These are phyloP conservation scores for Micrasema longulum DNA, from an alignment of 1,140 invertebrate genomes.

Conservation along the genomic window DNA sequence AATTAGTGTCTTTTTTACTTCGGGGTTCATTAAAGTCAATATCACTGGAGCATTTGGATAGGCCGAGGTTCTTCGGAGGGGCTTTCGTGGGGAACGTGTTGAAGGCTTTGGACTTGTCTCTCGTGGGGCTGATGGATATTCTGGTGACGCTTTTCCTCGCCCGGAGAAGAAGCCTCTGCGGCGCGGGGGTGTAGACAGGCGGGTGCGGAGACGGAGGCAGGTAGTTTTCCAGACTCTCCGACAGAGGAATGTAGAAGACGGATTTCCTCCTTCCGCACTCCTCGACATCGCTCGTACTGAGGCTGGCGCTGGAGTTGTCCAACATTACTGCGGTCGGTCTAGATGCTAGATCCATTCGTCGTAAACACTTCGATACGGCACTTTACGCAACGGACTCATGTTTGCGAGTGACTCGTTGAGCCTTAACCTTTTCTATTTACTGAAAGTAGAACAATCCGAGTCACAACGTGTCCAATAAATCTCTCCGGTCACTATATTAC, in stretches of 20 bases:
- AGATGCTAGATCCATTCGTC: neutral
- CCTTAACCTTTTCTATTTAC: neutral
- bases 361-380: conserved; percentile 18
- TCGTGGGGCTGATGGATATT: conserved; percentile 21
- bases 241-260: conserved; percentile 72
- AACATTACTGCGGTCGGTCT: conserved; percentile 41
- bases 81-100: conserved; percentile 52
- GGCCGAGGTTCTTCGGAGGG: conserved; percentile 49
- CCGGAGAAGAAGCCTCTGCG: conserved; percentile 43
- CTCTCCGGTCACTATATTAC: neutral
- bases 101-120: conserved; percentile 48
- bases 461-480: conserved; percentile 2
- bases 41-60: conserved; percentile 51
- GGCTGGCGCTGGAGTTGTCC: conserved; percentile 48
- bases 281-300: conserved; percentile 59
- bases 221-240: conserved; percentile 68
- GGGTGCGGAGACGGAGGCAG: conserved; percentile 63
- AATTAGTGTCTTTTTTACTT: neutral
- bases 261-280: conserved; percentile 67
- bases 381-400: neutral
- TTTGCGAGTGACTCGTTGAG: neutral
- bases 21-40: conserved; percentile 43
- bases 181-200: conserved; percentile 42
- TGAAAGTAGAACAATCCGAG: neutral
- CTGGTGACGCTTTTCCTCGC: conserved; percentile 48